Evolutionary conservation across 30 jellyfish, hydroid and myxozoan genomes (phyloP).

Genomic region (Morbakka virulenta): DNA sequence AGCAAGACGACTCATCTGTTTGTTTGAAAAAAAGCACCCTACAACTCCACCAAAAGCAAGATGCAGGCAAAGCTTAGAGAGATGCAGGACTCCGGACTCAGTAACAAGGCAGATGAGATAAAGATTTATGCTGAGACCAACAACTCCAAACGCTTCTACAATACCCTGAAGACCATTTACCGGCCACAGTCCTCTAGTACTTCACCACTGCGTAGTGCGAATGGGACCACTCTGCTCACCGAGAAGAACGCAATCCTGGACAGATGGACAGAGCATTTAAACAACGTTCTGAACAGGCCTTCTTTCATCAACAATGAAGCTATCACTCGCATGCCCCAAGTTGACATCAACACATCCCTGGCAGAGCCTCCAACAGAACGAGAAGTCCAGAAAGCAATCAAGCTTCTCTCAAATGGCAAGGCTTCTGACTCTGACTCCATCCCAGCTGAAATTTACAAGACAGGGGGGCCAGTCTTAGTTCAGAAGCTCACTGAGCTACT

Average conservation of each 20-base stretch:
- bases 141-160: background rate
- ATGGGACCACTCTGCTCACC: background rate
- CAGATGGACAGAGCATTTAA: slow-evolving; percentile 15
- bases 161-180: background rate
- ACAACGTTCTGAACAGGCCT: background rate
- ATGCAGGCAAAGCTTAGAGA: background rate
- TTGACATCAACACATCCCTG: background rate
- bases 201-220: background rate
- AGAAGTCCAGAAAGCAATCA: background rate
- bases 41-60: background rate
- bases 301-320: no score
- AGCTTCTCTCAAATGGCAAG: background rate
- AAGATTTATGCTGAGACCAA: background rate
- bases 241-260: background rate
- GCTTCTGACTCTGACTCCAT: background rate
- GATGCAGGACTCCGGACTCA: background rate
- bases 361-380: background rate
- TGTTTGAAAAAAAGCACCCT: background rate
- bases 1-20: background rate
- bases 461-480: background rate
- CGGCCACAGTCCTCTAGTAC: background rate
- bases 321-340: background rate
- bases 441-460: background rate
- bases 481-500: background rate
- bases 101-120: background rate